These are phyloP conservation scores for Varanus salvator DNA, from an alignment of 2,113 vertebrate species.

Conservation along the genomic window DNA sequence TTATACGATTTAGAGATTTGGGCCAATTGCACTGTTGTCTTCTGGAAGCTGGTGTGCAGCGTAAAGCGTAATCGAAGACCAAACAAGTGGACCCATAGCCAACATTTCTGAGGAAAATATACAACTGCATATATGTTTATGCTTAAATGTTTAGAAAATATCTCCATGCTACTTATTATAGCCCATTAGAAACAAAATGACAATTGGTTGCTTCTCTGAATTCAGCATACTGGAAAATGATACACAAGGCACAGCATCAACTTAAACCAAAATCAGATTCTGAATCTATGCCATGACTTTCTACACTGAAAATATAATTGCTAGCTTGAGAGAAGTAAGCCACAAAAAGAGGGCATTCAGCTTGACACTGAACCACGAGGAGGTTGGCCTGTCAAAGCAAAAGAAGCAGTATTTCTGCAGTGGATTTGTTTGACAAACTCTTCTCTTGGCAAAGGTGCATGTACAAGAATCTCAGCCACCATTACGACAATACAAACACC, in stretches of 20 bases:
- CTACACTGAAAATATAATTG: constrained; percentile 64
- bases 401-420: constrained; percentile 36
- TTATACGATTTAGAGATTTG: accelerated
- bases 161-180: constrained; percentile 58
- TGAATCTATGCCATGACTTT: constrained; percentile 51
- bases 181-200: constrained; percentile 66
- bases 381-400: constrained; percentile 21
- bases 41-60: background rate
- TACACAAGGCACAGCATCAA: constrained; percentile 50
- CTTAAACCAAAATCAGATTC: constrained; percentile 42
- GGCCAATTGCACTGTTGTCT: background rate
- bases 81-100: background rate
- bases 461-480: constrained; percentile 22
- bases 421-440: constrained; percentile 21
- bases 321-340: constrained; percentile 61
- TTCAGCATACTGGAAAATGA: constrained; percentile 69
- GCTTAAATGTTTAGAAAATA: constrained; percentile 48
- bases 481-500: constrained; percentile 7
- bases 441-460: constrained; percentile 28
- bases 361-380: constrained; percentile 24
- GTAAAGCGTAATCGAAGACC: constrained; percentile 16
- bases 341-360: constrained; percentile 63
- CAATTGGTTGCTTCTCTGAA: constrained; percentile 63
- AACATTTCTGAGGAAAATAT: background rate
- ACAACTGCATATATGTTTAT: constrained; percentile 36